Evolutionary conservation across 2,888 invertebrate genomes (phyloP).

Genomic region (Electrophaes corylata): DNA sequence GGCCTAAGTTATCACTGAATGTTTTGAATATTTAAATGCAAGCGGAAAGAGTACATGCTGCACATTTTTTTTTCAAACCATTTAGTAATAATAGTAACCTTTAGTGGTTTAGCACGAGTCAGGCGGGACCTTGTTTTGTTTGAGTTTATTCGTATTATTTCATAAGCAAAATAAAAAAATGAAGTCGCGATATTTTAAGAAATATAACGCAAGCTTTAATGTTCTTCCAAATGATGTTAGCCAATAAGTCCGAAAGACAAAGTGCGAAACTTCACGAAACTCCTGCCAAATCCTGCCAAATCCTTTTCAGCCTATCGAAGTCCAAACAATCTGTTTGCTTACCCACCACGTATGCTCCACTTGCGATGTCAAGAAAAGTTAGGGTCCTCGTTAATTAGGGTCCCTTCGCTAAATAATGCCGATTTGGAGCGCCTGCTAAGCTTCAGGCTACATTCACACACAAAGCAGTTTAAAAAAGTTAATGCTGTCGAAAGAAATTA

Average conservation of each 20-base stretch:
- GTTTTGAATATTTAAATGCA: too few relatives aligned
- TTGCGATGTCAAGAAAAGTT: slow-evolving; percentile 71
- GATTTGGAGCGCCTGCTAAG: slow-evolving; percentile 73
- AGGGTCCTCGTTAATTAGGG: slow-evolving; percentile 71
- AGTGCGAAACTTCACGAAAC: slow-evolving; percentile 49
- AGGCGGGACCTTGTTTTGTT: too few relatives aligned
- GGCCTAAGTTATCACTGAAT: too few relatives aligned
- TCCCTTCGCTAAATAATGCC: slow-evolving; percentile 66
- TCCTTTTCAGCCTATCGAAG: slow-evolving; percentile 59
- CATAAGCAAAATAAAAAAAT: too few relatives aligned
- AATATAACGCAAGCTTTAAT: slow-evolving; percentile 14
- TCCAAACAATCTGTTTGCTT: slow-evolving; percentile 64
- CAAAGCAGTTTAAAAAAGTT: neutral
- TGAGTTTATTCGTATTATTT: too few relatives aligned
- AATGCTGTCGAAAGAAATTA: neutral
- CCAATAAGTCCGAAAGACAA: slow-evolving; percentile 39
- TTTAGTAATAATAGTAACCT: too few relatives aligned
- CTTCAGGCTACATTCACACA: slow-evolving; percentile 38
- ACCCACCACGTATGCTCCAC: slow-evolving; percentile 57
- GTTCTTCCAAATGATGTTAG: slow-evolving; percentile 24
- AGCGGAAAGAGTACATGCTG: too few relatives aligned
- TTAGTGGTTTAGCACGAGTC: too few relatives aligned
- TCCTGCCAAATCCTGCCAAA: slow-evolving; percentile 54
- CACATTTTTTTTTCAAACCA: too few relatives aligned
- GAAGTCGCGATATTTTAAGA: neutral